Evolutionary conservation across 92 coral and sea anemone species (phyloP).

Genomic region (Actinernus sp.): DNA sequence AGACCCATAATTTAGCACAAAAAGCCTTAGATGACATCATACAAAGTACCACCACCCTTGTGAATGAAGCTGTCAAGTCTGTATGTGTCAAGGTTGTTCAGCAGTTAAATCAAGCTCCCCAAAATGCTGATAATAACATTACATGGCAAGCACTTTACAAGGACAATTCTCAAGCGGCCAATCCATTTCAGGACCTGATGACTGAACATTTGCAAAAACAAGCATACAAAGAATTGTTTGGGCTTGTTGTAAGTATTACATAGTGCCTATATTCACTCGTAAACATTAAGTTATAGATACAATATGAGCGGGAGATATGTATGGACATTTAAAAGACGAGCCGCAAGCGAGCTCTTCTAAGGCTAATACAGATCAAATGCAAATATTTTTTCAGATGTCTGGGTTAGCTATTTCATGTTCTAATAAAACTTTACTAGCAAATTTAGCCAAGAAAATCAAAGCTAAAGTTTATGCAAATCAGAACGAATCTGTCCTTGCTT

Average conservation of each 20-base stretch:
- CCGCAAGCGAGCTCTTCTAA: too few species aligned
- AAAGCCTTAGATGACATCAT: constrained; percentile 53
- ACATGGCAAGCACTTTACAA: constrained; percentile 42
- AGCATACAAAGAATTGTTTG: constrained; percentile 52
- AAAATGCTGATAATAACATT: constrained; percentile 27
- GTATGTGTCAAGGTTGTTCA: constrained; percentile 36
- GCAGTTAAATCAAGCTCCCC: constrained; percentile 12
- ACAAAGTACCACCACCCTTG: constrained; percentile 29
- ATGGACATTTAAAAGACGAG: too few species aligned
- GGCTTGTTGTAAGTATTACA: constrained; percentile 48
- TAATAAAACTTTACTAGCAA: too few species aligned
- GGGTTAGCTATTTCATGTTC: too few species aligned
- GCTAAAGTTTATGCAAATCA: too few species aligned
- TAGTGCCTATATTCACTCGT: too few species aligned
- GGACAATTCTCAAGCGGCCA: constrained; percentile 36
- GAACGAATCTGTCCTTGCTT: too few species aligned
- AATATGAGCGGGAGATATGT: too few species aligned
- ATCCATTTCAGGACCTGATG: constrained; percentile 60
- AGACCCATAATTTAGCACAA: constrained; percentile 46
- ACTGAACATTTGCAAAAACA: constrained; percentile 38
- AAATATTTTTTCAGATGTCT: too few species aligned
- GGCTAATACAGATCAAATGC: too few species aligned
- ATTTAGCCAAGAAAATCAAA: too few species aligned
- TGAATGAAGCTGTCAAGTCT: constrained; percentile 45
- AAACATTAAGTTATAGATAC: too few species aligned